Evolutionary conservation across 1,140 invertebrate genomes (phyloP), one percentile per base, ranked within the genome.

Genomic region (Sogatella furcifera): DNA sequence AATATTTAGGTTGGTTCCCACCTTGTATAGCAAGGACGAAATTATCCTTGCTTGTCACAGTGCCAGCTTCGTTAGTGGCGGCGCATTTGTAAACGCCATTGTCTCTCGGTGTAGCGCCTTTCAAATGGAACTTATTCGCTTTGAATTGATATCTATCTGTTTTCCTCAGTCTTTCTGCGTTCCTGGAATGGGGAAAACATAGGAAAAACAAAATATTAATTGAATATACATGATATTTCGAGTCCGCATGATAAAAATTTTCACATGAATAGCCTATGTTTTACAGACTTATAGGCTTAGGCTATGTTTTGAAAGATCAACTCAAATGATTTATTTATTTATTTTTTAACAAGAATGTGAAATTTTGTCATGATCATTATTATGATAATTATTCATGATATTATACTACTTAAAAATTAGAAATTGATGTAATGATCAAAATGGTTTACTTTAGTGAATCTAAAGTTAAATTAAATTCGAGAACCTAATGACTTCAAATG

Each of bases 71-170:
- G 71, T 86, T 88, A 60, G 77, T 76, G 0, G 82, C 85, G 15
- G 74, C 67, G 69, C 86, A 89, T 2, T 79, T 78, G 70, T 88
- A 88, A 56, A 87, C 78, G 1, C 86, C 86, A 71, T 86, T 88
- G 69, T 88, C 86, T 19, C 77, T 74, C 11, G 79, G 68, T 6
- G 77, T 77, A 0, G 82, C 78, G 57, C 76, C 72, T 56, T 78
- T 79, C 9, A 90, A 75, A 22, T 83, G 78, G 22, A 90, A 69
- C 44, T 81, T 78, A 67, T 82, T 82, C 62, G 85, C 83, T 56
- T 81, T 78, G 55, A 84, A 73, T 65, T 81, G 78, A 19, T 86
- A 73, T 17, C 79, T 76, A 19, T 81, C 77, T 60, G 75, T 79
- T 65, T 76, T 79, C 61, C 76, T 74, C 42, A 89, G 62, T 58